Base-by-base conservation (phyloP, 1,140 invertebrate species). In the Drosophila albomicans region DNA sequence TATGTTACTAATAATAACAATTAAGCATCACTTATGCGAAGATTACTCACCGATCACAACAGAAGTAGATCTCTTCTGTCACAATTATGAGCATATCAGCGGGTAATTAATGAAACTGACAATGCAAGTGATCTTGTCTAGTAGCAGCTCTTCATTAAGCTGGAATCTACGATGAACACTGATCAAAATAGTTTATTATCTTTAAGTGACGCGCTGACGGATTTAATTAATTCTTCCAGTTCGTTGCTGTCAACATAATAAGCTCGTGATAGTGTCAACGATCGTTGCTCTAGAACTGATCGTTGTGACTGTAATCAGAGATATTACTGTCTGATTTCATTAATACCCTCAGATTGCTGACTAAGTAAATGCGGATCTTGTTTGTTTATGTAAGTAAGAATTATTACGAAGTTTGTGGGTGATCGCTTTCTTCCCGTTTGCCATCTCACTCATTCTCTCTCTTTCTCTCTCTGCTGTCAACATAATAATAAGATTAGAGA, bases 401-500 rank as follows among this genome's bases (percentile, higher is more conserved):
- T 16, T 38, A 38, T 5, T 57, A 57, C 20, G 54, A 16, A 41
- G 54, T n/a, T 38, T 41, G 32, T 63, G 48, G 48, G 45, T 49
- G 59, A 74, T 81, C 59, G 58, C 25, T 45, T 25, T 70, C 57
- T 79, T 75, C 62, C 65, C 82, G 64, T 75, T 56, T 30, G 35
- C 51, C 13, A 11, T 52, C 62, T 48, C 25, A 28, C 54, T 48
- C 49, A 2, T 25, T 20, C 38, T 16, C 32, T 46, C 49, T 16
- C 48, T 63, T 30, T 61, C 32, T 25, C 30, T 7, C 30, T 7
- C 7, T 32, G 48, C 51, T 38, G 28, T 41, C 49, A 43, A 25
- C 46, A 67, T 65, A 54, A 80, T 69, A 84, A 79, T 72, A 76
- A 76, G 73, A 82, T 79, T 72, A 61, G 59, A 61, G 59, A 54